Percentiles rank a stretch among this genome's conserved stretches.
Evolutionary conservation across 92 coral and sea anemone species (phyloP).

Genomic region (Porites divaricata): DNA sequence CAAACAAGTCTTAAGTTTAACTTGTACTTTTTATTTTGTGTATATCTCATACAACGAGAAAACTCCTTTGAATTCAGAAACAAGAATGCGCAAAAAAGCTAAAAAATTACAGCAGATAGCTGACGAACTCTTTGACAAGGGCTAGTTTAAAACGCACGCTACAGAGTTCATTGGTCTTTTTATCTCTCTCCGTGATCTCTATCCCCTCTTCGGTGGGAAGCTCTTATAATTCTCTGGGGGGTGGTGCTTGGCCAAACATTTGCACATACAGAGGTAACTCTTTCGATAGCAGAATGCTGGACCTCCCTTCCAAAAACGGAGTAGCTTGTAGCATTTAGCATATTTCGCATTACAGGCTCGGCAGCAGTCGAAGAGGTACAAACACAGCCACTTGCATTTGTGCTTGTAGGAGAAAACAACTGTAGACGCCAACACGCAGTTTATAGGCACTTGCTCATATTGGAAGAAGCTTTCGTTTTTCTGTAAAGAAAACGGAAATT

Average conservation of each 20-base stretch:
- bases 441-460: not conserved
- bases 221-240: not conserved
- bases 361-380: constrained; percentile 24
- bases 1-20: no score
- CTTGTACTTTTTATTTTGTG: no score
- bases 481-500: not conserved
- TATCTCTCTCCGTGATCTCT: not conserved
- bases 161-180: not conserved
- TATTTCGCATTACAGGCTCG: constrained; percentile 9
- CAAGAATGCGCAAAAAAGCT: no score
- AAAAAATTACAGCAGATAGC: no score
- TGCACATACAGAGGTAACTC: not conserved
- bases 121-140: no score
- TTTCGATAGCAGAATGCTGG: constrained; percentile 13
- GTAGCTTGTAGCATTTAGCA: not conserved
- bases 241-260: constrained; percentile 1
- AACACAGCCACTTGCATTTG: not conserved
- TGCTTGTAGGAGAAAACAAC: constrained; percentile 1
- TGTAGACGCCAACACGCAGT: constrained; percentile 16
- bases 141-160: not conserved
- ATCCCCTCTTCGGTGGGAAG: not conserved
- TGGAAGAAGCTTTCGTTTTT: not conserved
- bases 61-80: no score
- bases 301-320: not conserved
- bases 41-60: no score